phyloP scores from a whole-genome alignment of 2,797 vertebrate species.

The Bradypodion pumilum region DNA sequence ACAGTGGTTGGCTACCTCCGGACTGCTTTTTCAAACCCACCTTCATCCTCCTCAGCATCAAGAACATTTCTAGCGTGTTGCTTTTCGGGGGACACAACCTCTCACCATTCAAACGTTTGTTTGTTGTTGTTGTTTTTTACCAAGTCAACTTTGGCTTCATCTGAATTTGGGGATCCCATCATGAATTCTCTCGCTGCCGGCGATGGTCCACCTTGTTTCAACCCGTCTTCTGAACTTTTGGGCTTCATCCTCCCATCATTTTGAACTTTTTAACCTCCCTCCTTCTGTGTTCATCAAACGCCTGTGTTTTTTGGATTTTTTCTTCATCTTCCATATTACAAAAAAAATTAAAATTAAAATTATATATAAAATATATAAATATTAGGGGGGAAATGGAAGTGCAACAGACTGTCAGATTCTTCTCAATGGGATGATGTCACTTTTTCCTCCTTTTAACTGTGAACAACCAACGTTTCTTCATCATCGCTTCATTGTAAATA shows the following conservation, averaged over 20 bases:
- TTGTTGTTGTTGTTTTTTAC: conserved; percentile 14
- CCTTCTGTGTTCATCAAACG: conserved; percentile 88
- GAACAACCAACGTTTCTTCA: conserved; percentile 32
- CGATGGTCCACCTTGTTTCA: conserved; percentile 34
- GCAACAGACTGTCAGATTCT: conserved; percentile 34
- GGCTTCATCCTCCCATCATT: conserved; percentile 39
- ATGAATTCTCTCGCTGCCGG: conserved; percentile 31
- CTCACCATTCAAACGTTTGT: conserved; percentile 39
- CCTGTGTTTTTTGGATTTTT: conserved; percentile 81
- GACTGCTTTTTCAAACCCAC: conserved; percentile 38
- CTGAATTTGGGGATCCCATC: conserved; percentile 37
- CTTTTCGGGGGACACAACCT: conserved; percentile 38
- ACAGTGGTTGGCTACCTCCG: conserved; percentile 44
- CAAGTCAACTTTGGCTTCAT: conserved; percentile 41
- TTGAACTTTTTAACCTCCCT: conserved; percentile 82
- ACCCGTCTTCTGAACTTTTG: conserved; percentile 43
- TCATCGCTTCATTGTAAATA: conserved; percentile 75
- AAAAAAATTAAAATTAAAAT: conserved; percentile 10
- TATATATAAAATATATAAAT: conserved; percentile 33
- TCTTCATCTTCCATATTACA: conserved; percentile 43
- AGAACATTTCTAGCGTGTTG: conserved; percentile 44
- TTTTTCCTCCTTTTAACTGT: conserved; percentile 19
- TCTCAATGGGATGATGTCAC: conserved; percentile 23
- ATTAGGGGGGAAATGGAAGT: background rate
- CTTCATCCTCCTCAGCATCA: conserved; percentile 42